These are phyloP conservation scores for Apodemus agrarius DNA, from an alignment of 2,797 vertebrate genomes.

Conservation along the genomic window DNA sequence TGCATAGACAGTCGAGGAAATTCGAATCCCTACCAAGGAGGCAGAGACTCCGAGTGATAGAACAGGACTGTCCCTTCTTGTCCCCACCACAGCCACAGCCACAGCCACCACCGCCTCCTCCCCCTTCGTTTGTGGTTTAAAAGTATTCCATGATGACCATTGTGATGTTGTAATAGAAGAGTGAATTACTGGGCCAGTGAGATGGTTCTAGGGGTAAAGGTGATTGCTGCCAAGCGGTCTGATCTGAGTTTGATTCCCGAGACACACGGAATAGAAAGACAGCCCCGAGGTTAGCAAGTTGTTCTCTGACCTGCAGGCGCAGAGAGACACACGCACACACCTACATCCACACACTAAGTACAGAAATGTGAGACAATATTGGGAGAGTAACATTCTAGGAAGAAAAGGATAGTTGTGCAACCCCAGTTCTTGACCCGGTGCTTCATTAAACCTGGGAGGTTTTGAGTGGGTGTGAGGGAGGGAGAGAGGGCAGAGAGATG, in stretches of 20 bases:
- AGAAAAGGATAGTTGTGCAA: background rate
- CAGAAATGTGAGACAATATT: background rate
- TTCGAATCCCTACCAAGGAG: background rate
- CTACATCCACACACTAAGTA: background rate
- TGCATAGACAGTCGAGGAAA: background rate
- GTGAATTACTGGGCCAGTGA: background rate
- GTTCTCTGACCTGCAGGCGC: background rate
- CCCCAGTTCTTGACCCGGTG: background rate
- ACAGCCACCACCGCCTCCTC: background rate
- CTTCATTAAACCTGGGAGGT: background rate
- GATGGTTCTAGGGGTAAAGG: background rate
- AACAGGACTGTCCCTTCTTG: background rate
- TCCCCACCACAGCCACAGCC: background rate
- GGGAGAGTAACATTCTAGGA: background rate
- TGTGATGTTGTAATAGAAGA: background rate
- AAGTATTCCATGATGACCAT: background rate
- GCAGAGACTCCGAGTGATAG: background rate
- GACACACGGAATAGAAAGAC: background rate
- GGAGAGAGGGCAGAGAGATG: background rate
- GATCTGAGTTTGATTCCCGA: background rate
- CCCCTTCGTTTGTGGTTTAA: background rate
- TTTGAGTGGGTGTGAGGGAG: background rate
- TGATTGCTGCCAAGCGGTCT: background rate
- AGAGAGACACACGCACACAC: background rate
- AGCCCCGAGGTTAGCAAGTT: background rate